Conservation (phyloP, 2,797 vertebrate species). For the Onychomys arenicola region DNA sequence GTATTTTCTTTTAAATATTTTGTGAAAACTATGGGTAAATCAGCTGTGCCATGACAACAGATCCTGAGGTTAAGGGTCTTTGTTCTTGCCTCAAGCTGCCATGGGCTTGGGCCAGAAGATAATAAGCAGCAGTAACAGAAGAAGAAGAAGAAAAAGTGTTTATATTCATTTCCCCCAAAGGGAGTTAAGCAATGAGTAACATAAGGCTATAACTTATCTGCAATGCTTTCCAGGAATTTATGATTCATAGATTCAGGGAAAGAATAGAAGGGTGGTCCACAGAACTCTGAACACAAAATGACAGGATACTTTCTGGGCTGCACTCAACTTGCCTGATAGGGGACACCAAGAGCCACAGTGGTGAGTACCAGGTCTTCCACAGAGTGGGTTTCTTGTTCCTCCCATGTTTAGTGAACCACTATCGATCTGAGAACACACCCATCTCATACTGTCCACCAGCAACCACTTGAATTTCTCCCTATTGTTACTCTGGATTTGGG, state of each 20-base stretch:
- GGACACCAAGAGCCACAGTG: accelerated
- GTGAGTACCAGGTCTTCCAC: not conserved
- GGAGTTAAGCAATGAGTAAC: conserved; percentile 83
- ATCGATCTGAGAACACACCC: not conserved
- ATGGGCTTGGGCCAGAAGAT: conserved; percentile 72
- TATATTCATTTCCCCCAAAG: conserved; percentile 83
- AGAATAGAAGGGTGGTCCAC: not conserved
- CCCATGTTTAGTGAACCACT: not conserved
- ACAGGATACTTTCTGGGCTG: not conserved
- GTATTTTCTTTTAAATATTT: conserved; percentile 57
- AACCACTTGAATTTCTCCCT: not conserved
- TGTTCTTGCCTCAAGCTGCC: conserved; percentile 75
- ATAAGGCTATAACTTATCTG: conserved; percentile 87
- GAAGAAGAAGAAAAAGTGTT: conserved; percentile 78
- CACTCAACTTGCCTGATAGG: not conserved
- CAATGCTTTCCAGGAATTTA: conserved; percentile 81
- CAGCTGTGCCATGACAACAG: conserved; percentile 71
- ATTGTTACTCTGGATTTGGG: not conserved
- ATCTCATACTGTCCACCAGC: not conserved
- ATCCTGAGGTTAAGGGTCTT: conserved; percentile 76
- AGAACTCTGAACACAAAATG: not conserved
- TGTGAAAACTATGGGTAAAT: conserved; percentile 82
- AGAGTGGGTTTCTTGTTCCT: not conserved
- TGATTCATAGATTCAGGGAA: conserved; percentile 73
- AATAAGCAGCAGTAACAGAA: conserved; percentile 72